Evolutionary conservation across 2,113 vertebrate species (phyloP), one percentile per base, ranked within the genome.

Genomic region (Dromas ardeola): DNA sequence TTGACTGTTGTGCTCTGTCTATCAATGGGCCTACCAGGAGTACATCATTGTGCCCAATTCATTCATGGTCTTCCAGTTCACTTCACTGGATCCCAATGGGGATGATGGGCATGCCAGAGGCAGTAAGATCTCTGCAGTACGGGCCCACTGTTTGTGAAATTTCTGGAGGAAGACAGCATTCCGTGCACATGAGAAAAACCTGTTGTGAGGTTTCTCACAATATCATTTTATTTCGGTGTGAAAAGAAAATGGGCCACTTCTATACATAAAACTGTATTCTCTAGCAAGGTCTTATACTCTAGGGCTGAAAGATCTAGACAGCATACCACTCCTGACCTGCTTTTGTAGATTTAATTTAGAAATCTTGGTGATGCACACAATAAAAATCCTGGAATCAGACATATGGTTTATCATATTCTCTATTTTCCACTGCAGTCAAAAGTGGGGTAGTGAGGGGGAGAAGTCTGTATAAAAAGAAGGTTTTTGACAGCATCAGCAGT

Each of bases 11-110:
- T 82, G 55, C 10, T 72, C 61, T 59, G 69, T 76, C 65, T 91
- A 10, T 90, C 90, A 95, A 86, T 90, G 82, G 30, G 80, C 29
- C 7, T 76, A 94, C 76, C 47, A 88, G 69, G 86, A 95, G 23
- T 52, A 73, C 76, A 83, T 78, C 76, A 34, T 71, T 11, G 42
- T 71, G 45, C 59, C 10, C 18, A 73, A 36, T 59, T 81, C 79
- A 80, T 93, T 93, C 82, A 94, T 73, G 26, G 6, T 78, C 43
- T 93, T 97, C 67, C 71, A 74, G 76, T 63, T 95, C 71, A 89
- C 22, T 90, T 95, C 62, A 71, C 38, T 71, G 47, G 17, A 71
- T 95, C 63, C 38, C 86, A 55, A 29, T 1, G 2, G 79, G 42
- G 25, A 93, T 40, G 42, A 67, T 4, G 25, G 36, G 20, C 67